Evolutionary conservation across 1,140 invertebrate species (phyloP).

Genomic region (Drosophila aff.): DNA sequence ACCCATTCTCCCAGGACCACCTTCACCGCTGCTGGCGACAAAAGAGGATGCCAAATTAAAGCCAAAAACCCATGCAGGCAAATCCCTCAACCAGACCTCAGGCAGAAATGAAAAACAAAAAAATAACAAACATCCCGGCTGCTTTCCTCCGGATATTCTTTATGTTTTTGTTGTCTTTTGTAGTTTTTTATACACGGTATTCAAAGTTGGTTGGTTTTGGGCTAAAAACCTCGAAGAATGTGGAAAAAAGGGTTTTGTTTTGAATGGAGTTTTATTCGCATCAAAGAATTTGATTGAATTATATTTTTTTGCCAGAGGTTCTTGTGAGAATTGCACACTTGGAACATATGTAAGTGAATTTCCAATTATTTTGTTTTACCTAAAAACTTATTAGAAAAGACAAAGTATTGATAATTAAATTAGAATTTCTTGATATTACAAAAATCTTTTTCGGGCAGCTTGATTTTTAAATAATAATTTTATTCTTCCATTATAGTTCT

Average conservation of each 20-base stretch:
- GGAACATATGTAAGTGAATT: neutral
- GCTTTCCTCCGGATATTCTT: conserved; percentile 32
- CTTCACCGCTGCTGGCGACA: conserved; percentile 36
- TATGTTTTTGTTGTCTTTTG: conserved; percentile 23
- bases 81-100: conserved; percentile 72
- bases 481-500: accelerated
- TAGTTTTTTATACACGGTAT: conserved; percentile 27
- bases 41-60: conserved; percentile 75
- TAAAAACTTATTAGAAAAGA: neutral
- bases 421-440: neutral
- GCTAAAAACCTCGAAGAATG: neutral
- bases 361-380: neutral
- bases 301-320: neutral
- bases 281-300: conserved; percentile 2
- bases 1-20: conserved; percentile 5
- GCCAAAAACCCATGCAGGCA: conserved; percentile 77
- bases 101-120: conserved; percentile 41
- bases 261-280: neutral
- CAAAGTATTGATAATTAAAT: neutral
- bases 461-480: neutral
- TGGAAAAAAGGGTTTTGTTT: neutral
- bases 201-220: neutral
- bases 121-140: conserved; percentile 42
- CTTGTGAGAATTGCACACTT: too few relatives aligned
- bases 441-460: neutral